Base-by-base conservation (phyloP, 2,888 invertebrate genomes). In the Melieria picta region DNA sequence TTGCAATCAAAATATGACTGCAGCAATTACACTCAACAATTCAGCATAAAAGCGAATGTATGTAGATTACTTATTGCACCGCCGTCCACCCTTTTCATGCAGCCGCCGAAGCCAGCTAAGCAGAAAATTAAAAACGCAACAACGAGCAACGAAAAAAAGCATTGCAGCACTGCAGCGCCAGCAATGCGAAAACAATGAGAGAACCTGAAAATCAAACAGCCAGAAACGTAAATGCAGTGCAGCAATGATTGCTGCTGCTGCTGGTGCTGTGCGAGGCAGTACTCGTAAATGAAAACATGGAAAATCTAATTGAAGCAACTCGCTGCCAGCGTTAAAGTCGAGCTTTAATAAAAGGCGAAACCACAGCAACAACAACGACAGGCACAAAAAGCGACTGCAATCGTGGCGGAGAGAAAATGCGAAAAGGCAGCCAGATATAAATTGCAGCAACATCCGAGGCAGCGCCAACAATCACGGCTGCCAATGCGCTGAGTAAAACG, bases 61-160 rank as follows among this genome's bases (percentile, higher is more conserved):
- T 30, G 30, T 30, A 30, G 30, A 30, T 30, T 30, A 7, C 30
- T 45, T n/a, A 56, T 16, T 11, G 30, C 45, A 7, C 46, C 46
- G 16, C 16, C 45, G 16, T 48, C 30, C 48, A 30, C 5, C 30
- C 11, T 43, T 9, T 16, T 13, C 16, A 46, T 64, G 61, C 61
- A 11, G 5, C 52, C 55, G 55, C 63, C 65, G 57, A 60, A 69
- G 16, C 68, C 74, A 74, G 69, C 72, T 69, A 62, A 72, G 71
- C 67, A 73, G 69, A 75, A 75, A 75, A 73, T 71, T 69, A 71
- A 73, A 73, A 71, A 67, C 56, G 57, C 61, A 65, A 56, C 47
- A 69, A 7, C 50, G 61, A 60, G 48, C 61, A 69, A 61, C 63
- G 43, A 42, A 13, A 63, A 63, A 61, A 66, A 48, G 7, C 13